Base-by-base conservation (phyloP, 2,888 invertebrate species). In the Melanostoma scalare region DNA sequence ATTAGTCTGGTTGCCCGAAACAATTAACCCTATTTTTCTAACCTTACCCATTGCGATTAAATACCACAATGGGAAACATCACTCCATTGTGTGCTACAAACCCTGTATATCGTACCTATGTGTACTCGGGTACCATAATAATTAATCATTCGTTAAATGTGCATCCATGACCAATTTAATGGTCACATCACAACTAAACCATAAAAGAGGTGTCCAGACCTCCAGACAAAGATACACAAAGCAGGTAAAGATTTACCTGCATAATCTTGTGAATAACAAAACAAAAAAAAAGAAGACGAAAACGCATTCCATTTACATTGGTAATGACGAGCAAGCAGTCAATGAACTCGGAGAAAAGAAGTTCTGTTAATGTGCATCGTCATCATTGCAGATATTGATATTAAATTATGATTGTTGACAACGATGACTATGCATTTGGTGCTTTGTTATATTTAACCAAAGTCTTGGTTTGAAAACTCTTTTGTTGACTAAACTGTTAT, bases 141-240 rank as follows among this genome's bases (percentile, higher is more conserved):
- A 82, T 82, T 82, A 82, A 82, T 82, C 69, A 82, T 65, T 77
- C 38, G 52, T 73, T 73, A 68, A 73, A 63, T 46, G 46, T 68
- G 58, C 78, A 73, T 73, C 81, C 77, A 77, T 78, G 68, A 69
- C 73, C 82, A 58, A 63, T 65, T 44, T 36, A 40, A 61, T 71
- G 60, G 53, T 56, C 76, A 75, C 75, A 56, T 20, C 20, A 50
- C 56, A 6, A 52, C 63, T 42, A 61, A 36, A 36, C 20, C 63
- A 30, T 33, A 53, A 10, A 48, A 50, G 33, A 52, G 35, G 46
- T 35, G 10, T 42, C 40, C 36, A n/a, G 20, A 20, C 20, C 20
- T 20, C 53, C 52, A 69, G 65, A 69, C 63, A 36, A 72, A 81
- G 65, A 38, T 20, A 20, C 10, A 20, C n/a, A 58, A 60, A 8